Percentiles rank a stretch among this genome's conserved stretches.
phyloP scores from a whole-genome alignment of 2,113 vertebrate species.

The Macroglossus sobrinus region DNA sequence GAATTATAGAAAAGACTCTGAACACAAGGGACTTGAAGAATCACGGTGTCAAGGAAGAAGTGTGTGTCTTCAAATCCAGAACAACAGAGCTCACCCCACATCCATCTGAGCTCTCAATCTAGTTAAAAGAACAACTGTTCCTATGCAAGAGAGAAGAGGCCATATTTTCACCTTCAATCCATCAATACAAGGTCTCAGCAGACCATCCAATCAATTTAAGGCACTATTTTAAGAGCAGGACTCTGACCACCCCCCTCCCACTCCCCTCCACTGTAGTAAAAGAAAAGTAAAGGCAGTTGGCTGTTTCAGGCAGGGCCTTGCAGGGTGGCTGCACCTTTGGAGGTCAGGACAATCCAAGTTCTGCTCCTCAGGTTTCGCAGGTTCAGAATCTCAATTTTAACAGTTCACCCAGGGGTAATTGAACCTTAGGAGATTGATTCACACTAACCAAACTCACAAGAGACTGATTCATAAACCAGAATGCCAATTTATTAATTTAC shows the following conservation, averaged over 20 bases:
- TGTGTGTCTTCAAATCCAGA: background rate
- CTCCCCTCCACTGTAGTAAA: background rate
- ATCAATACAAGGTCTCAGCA: background rate
- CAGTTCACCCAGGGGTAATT: background rate
- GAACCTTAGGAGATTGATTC: background rate
- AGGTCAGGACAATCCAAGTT: background rate
- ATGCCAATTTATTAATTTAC: conserved; percentile 45
- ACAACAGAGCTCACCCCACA: background rate
- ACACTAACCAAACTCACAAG: conserved; percentile 42
- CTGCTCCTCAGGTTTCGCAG: background rate
- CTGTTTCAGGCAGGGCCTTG: background rate
- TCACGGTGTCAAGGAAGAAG: background rate
- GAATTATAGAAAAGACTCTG: background rate
- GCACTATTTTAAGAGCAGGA: background rate
- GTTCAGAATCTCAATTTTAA: conserved; percentile 28
- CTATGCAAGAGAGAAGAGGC: background rate
- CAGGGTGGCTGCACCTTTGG: background rate
- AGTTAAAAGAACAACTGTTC: background rate
- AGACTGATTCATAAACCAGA: conserved; percentile 52
- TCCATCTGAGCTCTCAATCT: background rate
- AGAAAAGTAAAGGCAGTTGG: background rate
- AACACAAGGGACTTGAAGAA: background rate
- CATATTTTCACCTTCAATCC: background rate
- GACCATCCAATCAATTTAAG: background rate
- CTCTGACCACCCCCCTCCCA: background rate